phyloP scores from a whole-genome alignment of 2,888 invertebrate genomes.

The Plagiodera versicolora region DNA sequence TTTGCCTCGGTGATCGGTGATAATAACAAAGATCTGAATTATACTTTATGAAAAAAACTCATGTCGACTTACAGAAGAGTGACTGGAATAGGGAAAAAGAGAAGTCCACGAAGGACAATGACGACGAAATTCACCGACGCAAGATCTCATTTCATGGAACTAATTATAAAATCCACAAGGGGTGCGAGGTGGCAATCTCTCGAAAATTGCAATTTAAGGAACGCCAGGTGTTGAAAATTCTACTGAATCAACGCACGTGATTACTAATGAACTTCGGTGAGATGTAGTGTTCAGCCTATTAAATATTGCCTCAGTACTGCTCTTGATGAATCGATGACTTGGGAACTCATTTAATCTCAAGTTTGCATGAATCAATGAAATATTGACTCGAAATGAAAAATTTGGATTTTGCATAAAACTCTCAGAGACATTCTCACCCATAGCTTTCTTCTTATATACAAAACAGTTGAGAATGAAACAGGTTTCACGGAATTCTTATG shows the following conservation, averaged over 20 bases:
- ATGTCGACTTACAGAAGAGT: neutral
- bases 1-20: no score
- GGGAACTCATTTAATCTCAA: conserved; percentile 16
- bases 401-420: no score
- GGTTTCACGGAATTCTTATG: no score
- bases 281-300: conserved; percentile 52
- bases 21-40: neutral
- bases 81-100: neutral
- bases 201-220: conserved; percentile 49
- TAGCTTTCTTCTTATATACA: no score
- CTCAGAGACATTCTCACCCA: no score
- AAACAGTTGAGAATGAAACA: no score
- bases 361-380: neutral
- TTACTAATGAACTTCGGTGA: conserved; percentile 54
- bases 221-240: conserved; percentile 50
- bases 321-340: conserved; percentile 16
- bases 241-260: conserved; percentile 54
- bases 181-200: conserved; percentile 23
- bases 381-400: no score
- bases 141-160: conserved; percentile 12
- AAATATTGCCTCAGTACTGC: conserved; percentile 51
- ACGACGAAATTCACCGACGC: neutral
- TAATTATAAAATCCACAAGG: conserved; percentile 17
- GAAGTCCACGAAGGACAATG: neutral
- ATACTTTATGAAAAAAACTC: neutral